These are phyloP conservation scores for Hydra vulgaris DNA, from an alignment of 30 jellyfish, hydroid and myxozoan genomes.

Conservation along the genomic window DNA sequence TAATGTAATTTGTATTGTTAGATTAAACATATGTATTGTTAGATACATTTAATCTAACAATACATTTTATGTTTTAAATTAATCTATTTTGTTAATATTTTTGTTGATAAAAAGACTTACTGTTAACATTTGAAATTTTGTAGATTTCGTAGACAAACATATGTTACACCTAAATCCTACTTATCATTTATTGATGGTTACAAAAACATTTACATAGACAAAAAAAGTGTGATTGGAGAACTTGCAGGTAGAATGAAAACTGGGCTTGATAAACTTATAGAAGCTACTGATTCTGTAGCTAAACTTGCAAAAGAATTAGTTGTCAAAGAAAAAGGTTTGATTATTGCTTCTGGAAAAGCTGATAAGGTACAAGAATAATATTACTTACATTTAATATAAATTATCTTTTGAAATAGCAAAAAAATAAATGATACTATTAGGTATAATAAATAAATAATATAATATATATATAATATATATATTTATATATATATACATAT, in stretches of 20 bases:
- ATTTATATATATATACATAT: too few relatives aligned
- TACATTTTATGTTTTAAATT: too few relatives aligned
- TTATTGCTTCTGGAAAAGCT: conserved; percentile 78
- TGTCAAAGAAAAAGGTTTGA: conserved; percentile 82
- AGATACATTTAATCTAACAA: too few relatives aligned
- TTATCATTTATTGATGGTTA: conserved; percentile 84
- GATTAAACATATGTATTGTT: too few relatives aligned
- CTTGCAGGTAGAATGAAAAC: conserved; percentile 92
- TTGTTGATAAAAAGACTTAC: too few relatives aligned
- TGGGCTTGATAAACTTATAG: conserved; percentile 84
- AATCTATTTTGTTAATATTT: background rate
- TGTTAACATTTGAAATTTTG: background rate
- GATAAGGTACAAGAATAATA: conserved; percentile 75
- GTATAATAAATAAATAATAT: too few relatives aligned
- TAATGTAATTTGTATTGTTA: too few relatives aligned
- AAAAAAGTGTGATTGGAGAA: conserved; percentile 74
- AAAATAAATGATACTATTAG: too few relatives aligned
- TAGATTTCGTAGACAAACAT: conserved; percentile 91
- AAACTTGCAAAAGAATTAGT: conserved; percentile 76
- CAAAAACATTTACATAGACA: conserved; percentile 60
- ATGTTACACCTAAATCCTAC: conserved; percentile 95
- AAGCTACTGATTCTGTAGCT: conserved; percentile 93
- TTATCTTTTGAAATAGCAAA: background rate
- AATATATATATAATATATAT: too few relatives aligned
- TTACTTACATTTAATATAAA: background rate